Base-by-base conservation (phyloP, 2,113 vertebrate species). In the Climacteris rufus region DNA sequence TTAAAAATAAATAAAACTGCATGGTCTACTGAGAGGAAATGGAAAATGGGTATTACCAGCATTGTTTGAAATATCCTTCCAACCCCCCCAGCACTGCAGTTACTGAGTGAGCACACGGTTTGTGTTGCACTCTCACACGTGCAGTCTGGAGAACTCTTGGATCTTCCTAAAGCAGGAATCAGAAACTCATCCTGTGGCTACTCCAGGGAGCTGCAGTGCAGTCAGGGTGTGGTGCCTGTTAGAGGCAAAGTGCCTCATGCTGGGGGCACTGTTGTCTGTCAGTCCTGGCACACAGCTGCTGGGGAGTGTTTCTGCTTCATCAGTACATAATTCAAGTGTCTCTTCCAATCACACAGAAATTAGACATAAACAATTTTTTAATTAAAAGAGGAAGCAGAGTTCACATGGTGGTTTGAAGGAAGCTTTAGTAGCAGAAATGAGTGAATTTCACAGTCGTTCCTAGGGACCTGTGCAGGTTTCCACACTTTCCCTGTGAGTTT, bases 181-280 rank as follows among this genome's bases (percentile, higher is more conserved):
- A 11, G 21, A 30, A 19, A 3, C 19, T 45, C 9, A 0, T 24
- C 9, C 17, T 20, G 37, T 1, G 37, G 1, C 0, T n/a, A 2
- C 4, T 13, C 1, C 5, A 13, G 0, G 53, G 7, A 40, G 45
- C 6, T 28, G n/a, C 16, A 25, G 35, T 10, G 49, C 40, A 50
- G 21, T 33, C 40, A 5, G 45, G 33, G 27, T 15, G 28, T 31
- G 20, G 33, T 40, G 68, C 14, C 25, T 37, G 42, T 14, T 23
- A 3, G 0, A 27, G 27, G n/a, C 28, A 16, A 6, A n/a, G 74
- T 13, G n/a, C 22, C 76, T 28, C 1, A 0, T 50, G 49, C 15
- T 35, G 42, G 49, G 16, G 65, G 20, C 42, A 3, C 35, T 13
- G 2, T 1, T 40, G 4, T 25, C 47, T 80, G 15, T 30, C 33